A percentile compares a stretch with the other conserved stretches of the same genome.
phyloP scores from a whole-genome alignment of 2,797 vertebrate species.

The Mionectes olivaceus region DNA sequence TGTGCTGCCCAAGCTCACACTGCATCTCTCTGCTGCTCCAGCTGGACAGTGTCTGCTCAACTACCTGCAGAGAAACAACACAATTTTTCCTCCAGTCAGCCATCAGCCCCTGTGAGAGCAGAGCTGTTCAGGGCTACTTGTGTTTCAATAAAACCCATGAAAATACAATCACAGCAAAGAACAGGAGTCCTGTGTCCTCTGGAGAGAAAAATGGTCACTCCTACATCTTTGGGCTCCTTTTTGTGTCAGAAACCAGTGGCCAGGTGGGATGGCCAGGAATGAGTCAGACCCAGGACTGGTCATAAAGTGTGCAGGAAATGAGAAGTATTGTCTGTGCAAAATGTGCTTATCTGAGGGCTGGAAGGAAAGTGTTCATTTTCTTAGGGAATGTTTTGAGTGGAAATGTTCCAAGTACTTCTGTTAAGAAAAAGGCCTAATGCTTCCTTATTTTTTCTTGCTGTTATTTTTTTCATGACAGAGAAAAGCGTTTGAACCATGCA shows the following conservation, averaged over 20 bases:
- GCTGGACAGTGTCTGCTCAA: background rate
- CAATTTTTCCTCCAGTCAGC: background rate
- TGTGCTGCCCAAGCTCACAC: background rate
- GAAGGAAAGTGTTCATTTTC: conserved; percentile 24
- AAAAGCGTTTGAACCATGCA: background rate
- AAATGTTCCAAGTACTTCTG: conserved; percentile 16
- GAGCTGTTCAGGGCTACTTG: background rate
- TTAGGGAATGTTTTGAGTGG: conserved; percentile 46
- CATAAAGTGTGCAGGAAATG: conserved; percentile 32
- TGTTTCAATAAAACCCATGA: background rate
- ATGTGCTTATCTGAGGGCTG: conserved; percentile 55
- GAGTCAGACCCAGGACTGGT: conserved; percentile 16
- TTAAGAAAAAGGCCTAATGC: background rate
- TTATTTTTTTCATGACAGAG: background rate
- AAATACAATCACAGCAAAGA: background rate
- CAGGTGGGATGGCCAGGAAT: background rate
- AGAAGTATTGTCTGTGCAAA: conserved; percentile 25
- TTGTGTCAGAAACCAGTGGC: background rate
- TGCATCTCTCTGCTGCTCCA: background rate
- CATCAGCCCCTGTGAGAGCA: background rate
- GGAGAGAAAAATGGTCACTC: background rate
- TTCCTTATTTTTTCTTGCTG: background rate
- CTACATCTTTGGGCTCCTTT: background rate
- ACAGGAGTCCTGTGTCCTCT: background rate
- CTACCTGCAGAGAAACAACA: background rate